Evolutionary conservation across 2,888 invertebrate genomes (phyloP).

Genomic region (Heteromyza rotundicornis): DNA sequence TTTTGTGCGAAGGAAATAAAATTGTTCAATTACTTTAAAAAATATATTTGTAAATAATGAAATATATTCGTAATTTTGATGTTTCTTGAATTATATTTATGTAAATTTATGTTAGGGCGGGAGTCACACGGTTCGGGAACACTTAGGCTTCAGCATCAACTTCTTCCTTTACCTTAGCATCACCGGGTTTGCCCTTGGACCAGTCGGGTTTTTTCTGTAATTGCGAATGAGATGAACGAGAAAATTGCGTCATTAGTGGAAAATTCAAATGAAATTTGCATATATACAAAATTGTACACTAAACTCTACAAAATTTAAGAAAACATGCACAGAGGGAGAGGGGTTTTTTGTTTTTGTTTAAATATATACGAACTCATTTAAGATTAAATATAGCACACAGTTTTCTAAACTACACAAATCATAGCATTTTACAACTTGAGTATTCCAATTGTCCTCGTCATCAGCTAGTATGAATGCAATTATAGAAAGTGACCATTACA

Average conservation of each 20-base stretch:
- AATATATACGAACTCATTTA: too few species aligned
- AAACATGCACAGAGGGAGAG: background rate
- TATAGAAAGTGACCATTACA: too few species aligned
- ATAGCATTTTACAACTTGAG: too few species aligned
- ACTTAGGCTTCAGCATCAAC: conserved; percentile 83
- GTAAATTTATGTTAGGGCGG: conserved; percentile 57
- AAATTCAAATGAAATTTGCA: background rate
- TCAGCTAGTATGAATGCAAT: too few species aligned
- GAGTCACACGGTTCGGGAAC: conserved; percentile 56
- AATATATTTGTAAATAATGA: conserved; percentile 58
- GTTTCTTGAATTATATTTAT: conserved; percentile 29
- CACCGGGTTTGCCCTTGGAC: conserved; percentile 89
- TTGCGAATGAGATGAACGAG: conserved; percentile 18
- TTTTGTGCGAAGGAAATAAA: conserved; percentile 37
- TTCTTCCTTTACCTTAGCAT: conserved; percentile 86
- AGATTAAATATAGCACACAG: too few species aligned
- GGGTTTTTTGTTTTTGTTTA: too few species aligned
- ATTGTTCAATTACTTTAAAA: conserved; percentile 53
- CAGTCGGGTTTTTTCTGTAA: conserved; percentile 92
- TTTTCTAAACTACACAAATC: too few species aligned
- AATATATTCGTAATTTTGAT: conserved; percentile 38
- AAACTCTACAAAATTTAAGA: conserved; percentile 10
- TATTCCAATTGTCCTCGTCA: too few species aligned
- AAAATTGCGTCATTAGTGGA: conserved; percentile 24
- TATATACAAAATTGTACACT: conserved; percentile 6